Evolutionary conservation across 1,140 invertebrate species (phyloP).

Genomic region (Caerostris extrusa): DNA sequence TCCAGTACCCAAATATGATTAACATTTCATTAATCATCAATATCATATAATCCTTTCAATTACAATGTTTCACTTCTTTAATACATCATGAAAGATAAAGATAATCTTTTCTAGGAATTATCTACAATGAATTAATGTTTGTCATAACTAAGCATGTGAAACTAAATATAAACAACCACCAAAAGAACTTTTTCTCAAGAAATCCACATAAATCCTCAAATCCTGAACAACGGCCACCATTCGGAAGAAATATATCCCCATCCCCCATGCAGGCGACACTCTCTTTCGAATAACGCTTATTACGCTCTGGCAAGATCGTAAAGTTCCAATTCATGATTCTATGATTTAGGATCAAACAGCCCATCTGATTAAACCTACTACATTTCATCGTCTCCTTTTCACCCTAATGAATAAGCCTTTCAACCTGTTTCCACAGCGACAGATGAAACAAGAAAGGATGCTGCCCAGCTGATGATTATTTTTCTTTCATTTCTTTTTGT

Average conservation of each 20-base stretch:
- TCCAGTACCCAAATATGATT: no score
- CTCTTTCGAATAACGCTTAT: background rate
- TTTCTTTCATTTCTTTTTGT: background rate
- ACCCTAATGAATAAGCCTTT: constrained; percentile 21
- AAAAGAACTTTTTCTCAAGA: background rate
- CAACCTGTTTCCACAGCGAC: constrained; percentile 1
- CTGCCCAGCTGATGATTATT: background rate
- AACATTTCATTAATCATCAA: no score
- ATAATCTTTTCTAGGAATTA: no score
- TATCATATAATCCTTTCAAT: no score
- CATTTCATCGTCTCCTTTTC: background rate
- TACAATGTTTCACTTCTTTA: no score
- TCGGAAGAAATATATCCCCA: background rate
- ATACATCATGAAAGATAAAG: no score
- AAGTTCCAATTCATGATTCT: constrained; percentile 29
- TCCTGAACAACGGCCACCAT: background rate
- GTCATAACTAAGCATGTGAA: background rate
- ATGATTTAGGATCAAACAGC: constrained; percentile 18
- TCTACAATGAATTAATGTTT: background rate
- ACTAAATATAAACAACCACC: background rate
- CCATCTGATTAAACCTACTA: background rate
- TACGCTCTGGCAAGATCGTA: background rate
- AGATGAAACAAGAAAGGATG: constrained; percentile 14
- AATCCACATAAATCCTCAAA: background rate
- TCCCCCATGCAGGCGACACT: background rate